Conservation (phyloP, 2,797 vertebrate species). For the Microtus agrestis region DNA sequence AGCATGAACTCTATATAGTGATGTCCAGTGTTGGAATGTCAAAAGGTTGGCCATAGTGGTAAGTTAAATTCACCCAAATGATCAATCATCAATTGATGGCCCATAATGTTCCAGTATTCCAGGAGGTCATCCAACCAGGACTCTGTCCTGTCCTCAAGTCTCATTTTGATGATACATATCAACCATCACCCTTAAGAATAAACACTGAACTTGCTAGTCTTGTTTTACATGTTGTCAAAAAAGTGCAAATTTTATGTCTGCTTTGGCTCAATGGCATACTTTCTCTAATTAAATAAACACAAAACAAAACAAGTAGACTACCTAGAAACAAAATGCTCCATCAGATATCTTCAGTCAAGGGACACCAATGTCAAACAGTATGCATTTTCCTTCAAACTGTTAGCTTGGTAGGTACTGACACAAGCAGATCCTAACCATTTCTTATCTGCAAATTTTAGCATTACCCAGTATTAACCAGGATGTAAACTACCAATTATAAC, state of each 20-base stretch:
- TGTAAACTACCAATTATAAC: constrained; percentile 31
- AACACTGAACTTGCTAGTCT: neutral
- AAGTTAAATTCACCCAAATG: neutral
- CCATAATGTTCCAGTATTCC: neutral
- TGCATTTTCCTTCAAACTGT: neutral
- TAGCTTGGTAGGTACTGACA: neutral
- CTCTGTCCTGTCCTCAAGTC: neutral
- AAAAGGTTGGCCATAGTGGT: neutral
- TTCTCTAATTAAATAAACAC: constrained; percentile 47
- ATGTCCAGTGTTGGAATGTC: neutral
- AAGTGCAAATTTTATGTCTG: neutral
- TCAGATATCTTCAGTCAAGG: neutral
- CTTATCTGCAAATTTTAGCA: constrained; percentile 57
- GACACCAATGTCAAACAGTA: neutral
- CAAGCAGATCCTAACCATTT: neutral
- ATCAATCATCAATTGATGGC: neutral
- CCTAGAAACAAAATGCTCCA: constrained; percentile 11
- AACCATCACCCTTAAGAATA: neutral
- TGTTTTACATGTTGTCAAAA: neutral
- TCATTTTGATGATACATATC: neutral
- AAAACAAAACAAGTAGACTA: constrained; percentile 33
- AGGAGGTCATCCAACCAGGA: too few species aligned
- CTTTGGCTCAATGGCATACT: neutral
- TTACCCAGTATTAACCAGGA: constrained; percentile 10
- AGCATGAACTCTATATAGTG: neutral